Conservation (phyloP, 1,140 invertebrate species). For the Hycleus cichorii region DNA sequence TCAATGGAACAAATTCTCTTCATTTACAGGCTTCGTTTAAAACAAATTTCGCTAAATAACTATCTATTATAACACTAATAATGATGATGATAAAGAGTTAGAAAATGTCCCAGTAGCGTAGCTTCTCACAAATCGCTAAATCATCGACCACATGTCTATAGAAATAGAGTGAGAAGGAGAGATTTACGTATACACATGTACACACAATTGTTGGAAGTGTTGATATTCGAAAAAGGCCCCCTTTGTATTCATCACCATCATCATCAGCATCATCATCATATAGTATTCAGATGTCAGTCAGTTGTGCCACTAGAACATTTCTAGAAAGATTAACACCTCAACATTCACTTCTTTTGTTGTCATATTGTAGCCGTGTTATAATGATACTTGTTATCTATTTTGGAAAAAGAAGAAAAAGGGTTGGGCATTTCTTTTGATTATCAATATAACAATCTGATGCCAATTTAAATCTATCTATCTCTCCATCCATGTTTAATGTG, state of each 20-base stretch:
- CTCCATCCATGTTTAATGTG: neutral
- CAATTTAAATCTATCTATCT: neutral
- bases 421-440: conserved; percentile 11
- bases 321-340: conserved; percentile 30
- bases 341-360: conserved; percentile 18
- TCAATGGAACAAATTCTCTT: no score
- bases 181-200: no score
- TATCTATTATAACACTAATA: no score
- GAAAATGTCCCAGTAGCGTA: no score
- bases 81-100: no score
- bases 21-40: no score
- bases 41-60: no score
- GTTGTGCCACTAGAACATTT: conserved; percentile 28
- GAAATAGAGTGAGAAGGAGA: no score
- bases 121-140: no score
- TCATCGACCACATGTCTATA: no score
- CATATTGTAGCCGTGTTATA: conserved; percentile 22
- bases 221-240: conserved; percentile 19
- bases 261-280: conserved; percentile 1
- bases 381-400: conserved; percentile 29
- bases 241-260: conserved; percentile 16
- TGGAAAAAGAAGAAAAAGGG: conserved; percentile 1
- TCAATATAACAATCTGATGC: conserved; percentile 1
- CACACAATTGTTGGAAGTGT: neutral
- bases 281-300: conserved; percentile 24